Base-by-base conservation (phyloP, 2,888 invertebrate genomes). In the Dynastes maya region DNA sequence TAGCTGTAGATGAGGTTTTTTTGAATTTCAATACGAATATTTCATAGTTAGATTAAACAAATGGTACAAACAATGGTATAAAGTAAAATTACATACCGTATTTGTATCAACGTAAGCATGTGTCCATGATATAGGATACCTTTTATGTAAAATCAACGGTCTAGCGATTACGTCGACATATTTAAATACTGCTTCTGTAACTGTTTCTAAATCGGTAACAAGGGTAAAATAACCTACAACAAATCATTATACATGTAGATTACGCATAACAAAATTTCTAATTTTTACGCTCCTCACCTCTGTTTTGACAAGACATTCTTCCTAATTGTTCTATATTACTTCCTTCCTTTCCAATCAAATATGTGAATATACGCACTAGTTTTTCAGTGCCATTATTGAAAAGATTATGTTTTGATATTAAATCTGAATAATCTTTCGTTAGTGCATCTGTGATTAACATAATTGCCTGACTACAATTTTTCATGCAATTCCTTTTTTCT, bases 381-480 rank as follows among this genome's bases (percentile, higher is more conserved):
- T 94, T 94, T 81, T 91, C 91, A 0, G 92, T 94, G 22, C 90
- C 92, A 81, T 94, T 93, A 80, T 90, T 90, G n/a, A 91, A 90
- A 89, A 93, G 91, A 88, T 98, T 98, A 88, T 96, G 94, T 82
- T 91, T 90, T 80, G 94, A 91, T 85, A 98, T 97, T 2, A 97
- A 92, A 83, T 97, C 95, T 13, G 96, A 95, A 82, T 96, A 92
- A 87, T 96, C 97, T 70, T 95, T 95, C 0, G 97, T 94, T 2
- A 98, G 95, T 65, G 98, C 98, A 88, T 99, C 99, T 0, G 99
- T 98, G 81, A 99, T 94, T 78, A 99, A 90, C 98, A 99, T 98
- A 80, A 99, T 97, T 40, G 97, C 94, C 88, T 98, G 97, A 89
- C 98, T 99, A 87, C 99, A 99, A 4, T 89, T 90, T 4, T 89